Evolutionary conservation across 2,797 vertebrate genomes (phyloP), one percentile per base, ranked within the genome.

Genomic region (Tarsius wallacei): DNA sequence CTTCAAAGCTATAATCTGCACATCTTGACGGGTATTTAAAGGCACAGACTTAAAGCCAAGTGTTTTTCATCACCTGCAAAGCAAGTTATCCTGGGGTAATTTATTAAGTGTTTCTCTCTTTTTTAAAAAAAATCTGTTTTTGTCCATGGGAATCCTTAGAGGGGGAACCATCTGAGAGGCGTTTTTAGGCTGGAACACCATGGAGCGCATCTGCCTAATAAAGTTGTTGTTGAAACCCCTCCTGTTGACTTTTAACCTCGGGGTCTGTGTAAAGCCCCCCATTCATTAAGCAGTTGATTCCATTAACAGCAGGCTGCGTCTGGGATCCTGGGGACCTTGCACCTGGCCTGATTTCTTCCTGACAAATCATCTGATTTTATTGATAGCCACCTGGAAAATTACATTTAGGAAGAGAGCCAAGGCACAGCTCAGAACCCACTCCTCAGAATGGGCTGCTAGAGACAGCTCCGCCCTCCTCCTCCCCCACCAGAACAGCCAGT

Each of bases 231-330:
- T 96, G 87, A 96, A 90, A 16, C 31, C 33, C 28, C 91, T 93
- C 66, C 95, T 90, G 93, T 94, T 97, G 90, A 91, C 96, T 81
- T 97, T 89, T 97, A 94, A 97, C 91, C 95, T 97, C 81, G 21
- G 93, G 68, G 84, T 96, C 63, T 97, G 59, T 21, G 42, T 74
- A 87, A 78, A 80, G 68, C 11, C 63, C 64, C 93, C 92, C 71
- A 96, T 93, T 96, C 91, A 94, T 96, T 95, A 96, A 94, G 55
- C 55, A 85, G n/a, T 86, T 90, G 84, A 91, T 96, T 93, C 85
- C 53, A 76, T 84, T 97, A 97, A 70, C 93, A 98, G 80, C 84
- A 83, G 91, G 66, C 64, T 83, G 12, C 88, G 78, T 87, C 83
- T 97, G 80, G 89, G 53, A 83, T 97, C 93, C 95, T 95, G 86